These are phyloP conservation scores for Luidia sarsii DNA, from an alignment of 53 echinoderm and acorn worm genomes.

Conservation along the genomic window DNA sequence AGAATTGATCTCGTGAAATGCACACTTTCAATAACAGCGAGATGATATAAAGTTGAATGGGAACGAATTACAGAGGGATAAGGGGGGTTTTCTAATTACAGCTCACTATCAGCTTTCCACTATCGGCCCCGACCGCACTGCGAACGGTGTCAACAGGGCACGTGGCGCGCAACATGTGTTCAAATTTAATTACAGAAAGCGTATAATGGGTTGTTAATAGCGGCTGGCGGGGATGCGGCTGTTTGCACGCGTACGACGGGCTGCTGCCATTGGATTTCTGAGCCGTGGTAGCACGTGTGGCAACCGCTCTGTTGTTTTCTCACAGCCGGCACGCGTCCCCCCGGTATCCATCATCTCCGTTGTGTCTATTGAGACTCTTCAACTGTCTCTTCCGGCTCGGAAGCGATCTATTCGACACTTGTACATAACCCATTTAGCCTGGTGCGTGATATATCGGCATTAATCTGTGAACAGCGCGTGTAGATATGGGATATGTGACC, in stretches of 20 bases:
- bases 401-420: not conserved
- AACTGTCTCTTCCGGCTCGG: slow-evolving; percentile 11
- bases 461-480: too few relatives aligned
- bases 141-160: not conserved
- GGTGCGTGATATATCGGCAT: too few relatives aligned
- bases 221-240: too few relatives aligned
- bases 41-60: too few relatives aligned
- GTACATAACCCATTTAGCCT: too few relatives aligned
- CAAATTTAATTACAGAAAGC: slow-evolving; percentile 39
- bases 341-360: too few relatives aligned
- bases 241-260: too few relatives aligned
- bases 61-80: not conserved
- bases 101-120: not conserved
- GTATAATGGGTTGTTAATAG: slow-evolving; percentile 17
- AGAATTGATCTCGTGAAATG: not conserved
- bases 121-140: not conserved
- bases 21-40: not conserved
- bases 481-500: too few relatives aligned
- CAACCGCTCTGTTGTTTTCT: not conserved
- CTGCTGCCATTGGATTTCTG: slow-evolving; percentile 3
- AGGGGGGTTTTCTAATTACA: slow-evolving; percentile 28
- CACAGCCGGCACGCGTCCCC: not conserved
- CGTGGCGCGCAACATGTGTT: not conserved
- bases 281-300: not conserved
- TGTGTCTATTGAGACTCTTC: too few relatives aligned